A percentile compares a stretch with the other conserved stretches of the same genome.
phyloP scores from a whole-genome alignment of 2,797 vertebrate genomes.

The Urophycis tenuis region DNA sequence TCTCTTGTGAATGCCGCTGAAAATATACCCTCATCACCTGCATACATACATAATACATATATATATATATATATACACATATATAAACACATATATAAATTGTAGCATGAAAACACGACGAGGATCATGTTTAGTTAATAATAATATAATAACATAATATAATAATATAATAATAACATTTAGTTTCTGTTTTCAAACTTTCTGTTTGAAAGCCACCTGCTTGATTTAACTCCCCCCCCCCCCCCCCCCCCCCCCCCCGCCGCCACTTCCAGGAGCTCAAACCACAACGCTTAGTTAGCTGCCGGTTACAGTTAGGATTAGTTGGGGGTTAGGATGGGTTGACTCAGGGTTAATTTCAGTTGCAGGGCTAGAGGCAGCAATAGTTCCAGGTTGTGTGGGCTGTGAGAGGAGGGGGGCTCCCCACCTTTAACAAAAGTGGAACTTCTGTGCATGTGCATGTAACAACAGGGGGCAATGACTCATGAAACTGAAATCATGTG shows the following conservation, averaged over 20 bases:
- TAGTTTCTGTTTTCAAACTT: too few species aligned
- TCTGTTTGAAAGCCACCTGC: not conserved
- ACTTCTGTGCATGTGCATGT: not conserved
- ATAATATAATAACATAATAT: too few species aligned
- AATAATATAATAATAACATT: too few species aligned
- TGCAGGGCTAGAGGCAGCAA: not conserved
- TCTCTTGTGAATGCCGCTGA: not conserved
- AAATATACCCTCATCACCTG: too few species aligned
- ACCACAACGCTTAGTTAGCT: not conserved
- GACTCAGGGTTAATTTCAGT: not conserved
- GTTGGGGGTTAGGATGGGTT: too few species aligned
- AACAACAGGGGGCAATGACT: not conserved
- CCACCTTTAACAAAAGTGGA: not conserved
- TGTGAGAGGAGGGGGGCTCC: not conserved
- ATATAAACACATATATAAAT: too few species aligned
- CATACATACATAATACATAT: too few species aligned
- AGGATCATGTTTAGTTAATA: not conserved
- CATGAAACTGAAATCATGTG: too few species aligned
- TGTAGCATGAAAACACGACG: not conserved
- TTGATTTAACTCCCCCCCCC: not conserved
- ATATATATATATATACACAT: too few species aligned
- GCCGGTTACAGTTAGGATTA: not conserved
- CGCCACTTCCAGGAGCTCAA: not conserved
- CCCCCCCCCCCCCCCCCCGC: not conserved
- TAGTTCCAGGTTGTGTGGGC: not conserved